phyloP scores from a whole-genome alignment of 1,140 invertebrate genomes.

The Anoplolepis gracilipes region DNA sequence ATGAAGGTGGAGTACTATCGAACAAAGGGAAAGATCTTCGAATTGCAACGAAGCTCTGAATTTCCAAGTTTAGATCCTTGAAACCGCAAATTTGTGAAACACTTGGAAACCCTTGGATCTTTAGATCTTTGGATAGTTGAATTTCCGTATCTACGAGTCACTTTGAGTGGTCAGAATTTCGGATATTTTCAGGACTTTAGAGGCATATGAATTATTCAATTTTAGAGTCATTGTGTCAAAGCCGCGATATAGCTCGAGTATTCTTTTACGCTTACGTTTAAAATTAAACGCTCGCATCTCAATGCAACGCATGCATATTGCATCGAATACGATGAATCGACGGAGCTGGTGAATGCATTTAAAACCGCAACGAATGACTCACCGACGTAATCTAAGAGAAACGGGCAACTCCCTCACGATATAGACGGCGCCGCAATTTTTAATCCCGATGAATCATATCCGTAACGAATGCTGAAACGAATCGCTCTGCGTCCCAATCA shows the following conservation, averaged over 20 bases:
- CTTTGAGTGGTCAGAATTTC: not conserved
- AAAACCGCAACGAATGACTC: slow-evolving; percentile 55
- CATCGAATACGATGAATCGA: not conserved
- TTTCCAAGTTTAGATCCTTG: slow-evolving; percentile 20
- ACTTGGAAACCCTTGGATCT: not conserved
- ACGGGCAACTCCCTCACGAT: slow-evolving; percentile 54
- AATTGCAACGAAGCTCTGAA: slow-evolving; percentile 18
- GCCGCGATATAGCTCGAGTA: not conserved
- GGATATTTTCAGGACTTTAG: too few species aligned
- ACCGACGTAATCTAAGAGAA: slow-evolving; percentile 41
- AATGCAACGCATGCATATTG: not conserved
- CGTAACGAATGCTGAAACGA: slow-evolving; percentile 67
- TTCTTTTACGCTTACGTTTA: not conserved
- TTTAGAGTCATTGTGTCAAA: not conserved
- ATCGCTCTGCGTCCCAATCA: slow-evolving; percentile 66
- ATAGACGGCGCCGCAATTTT: slow-evolving; percentile 63
- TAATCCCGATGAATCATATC: slow-evolving; percentile 70
- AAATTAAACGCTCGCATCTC: not conserved
- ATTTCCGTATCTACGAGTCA: not conserved
- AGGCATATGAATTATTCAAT: not conserved
- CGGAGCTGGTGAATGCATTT: slow-evolving; percentile 37
- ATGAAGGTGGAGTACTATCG: slow-evolving; percentile 33
- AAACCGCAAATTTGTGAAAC: not conserved
- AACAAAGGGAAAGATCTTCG: slow-evolving; percentile 33
- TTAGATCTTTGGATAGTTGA: not conserved